Evolutionary conservation across 1,140 invertebrate species (phyloP), one percentile per base, ranked within the genome.

Genomic region (Pogonus chalceus): DNA sequence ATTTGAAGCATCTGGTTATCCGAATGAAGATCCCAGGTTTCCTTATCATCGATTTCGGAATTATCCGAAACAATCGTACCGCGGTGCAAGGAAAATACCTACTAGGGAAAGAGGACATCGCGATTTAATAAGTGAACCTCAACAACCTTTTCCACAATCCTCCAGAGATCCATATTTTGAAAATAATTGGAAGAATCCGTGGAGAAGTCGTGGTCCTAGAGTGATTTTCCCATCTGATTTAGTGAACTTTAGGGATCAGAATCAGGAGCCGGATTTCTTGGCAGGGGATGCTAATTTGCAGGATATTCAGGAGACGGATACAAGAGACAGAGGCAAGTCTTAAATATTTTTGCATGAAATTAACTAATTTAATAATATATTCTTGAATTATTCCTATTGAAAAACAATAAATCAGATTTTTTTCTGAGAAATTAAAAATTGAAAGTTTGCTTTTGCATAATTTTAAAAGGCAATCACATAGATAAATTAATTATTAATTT

Each of bases 161-260:
- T 52, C 51, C 16, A 51, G 56, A 22, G 59, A 61, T 47, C 49
- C 58, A 7, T 62, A 58, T 50, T 63, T 57, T 48, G 60, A 63
- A 14, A 16, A 31, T 21, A 57, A 57, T 35, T 64, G 63, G 64
- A 53, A 59, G 21, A 52, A 56, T 20, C 54, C 54, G 35, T 62
- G 60, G n/a, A 62, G 67, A 52, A 55, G 65, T 4, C 23, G 49
- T 2, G 49, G 49, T 48, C 68, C 68, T 0, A 54, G 67, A 43
- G 68, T 70, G 2, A 70, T 70, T 43, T 70, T 70, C 57, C 68
- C 68, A 12, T 65, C 66, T 24, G 68, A 70, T 60, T 50, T 67
- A 52, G 66, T 70, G 7, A 59, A 64, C 1, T 70, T 70, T 54
- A 59, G 64, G 26, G 68, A 70, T 24, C 60, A 50, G n/a, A 58